Evolutionary conservation across 2,888 invertebrate species (phyloP), one percentile per base, ranked within the genome.

Genomic region (Drosophila robusta): DNA sequence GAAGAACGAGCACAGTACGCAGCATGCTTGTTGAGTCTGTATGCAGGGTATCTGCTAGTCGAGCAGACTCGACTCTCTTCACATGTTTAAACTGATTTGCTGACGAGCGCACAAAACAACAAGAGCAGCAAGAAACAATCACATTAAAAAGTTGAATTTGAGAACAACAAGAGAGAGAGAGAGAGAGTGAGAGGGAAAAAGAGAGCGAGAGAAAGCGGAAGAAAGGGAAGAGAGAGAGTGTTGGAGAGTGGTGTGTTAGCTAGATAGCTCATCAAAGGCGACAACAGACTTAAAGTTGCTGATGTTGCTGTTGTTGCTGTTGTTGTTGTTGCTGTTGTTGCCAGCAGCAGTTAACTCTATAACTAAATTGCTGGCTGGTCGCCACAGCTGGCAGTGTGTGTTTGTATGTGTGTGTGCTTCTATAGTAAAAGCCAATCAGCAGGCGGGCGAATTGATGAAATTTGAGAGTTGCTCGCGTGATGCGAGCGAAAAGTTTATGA

Each of bases 391-490:
- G 18, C 18, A n/a, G 24, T 9, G 38, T 39, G 9, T 34, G 18
- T 42, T 7, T 47, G 18, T 22, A 29, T 58, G 22, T 50, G 26
- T 49, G n/a, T 22, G 7, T 12, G 29, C 52, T 12, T 41, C 11
- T 52, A 26, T 46, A 46, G 60, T 52, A 67, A 75, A 75, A 50
- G 50, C n/a, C 60, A 70, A 70, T 67, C 75, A 64, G 71, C 75
- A 47, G 70, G 63, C 70, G 70, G 58, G 46, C 72, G 55, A 71
- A 52, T 46, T 58, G 46, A 46, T 62, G 51, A 75, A 82, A 77
- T 71, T 61, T 65, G 65, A 66, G 70, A 69, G 57, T 75, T 68
- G 80, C 67, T 82, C 78, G 83, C 83, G 86, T 85, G 83, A 78
- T 75, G 77, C 66, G 64, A 72, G 26, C 51, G 45, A 63, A 74